Base-by-base conservation (phyloP, 2,888 invertebrate species). In the Chymomyza fuscimana region DNA sequence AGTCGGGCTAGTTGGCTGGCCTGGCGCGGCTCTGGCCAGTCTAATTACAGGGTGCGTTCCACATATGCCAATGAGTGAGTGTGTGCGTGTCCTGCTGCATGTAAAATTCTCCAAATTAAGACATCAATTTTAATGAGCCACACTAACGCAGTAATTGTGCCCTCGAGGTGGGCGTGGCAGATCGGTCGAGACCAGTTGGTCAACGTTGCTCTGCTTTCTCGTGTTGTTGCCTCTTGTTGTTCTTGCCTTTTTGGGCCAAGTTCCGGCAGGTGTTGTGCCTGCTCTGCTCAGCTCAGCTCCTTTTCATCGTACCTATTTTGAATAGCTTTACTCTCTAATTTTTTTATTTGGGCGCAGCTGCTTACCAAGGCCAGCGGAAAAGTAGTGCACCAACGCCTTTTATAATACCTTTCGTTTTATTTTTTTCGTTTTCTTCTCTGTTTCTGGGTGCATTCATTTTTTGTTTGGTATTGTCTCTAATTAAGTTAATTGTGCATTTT, bases 71-170 rank as follows among this genome's bases (percentile, higher is more conserved):
- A 12, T 46, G 51, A 25, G n/a, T 61, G 46, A 58, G 62, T 70
- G 66, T 68, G 70, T 74, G 72, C 63, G 73, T 72, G 79, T 80
- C 75, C 80, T 81, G 75, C 73, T 50, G n/a, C 63, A 82, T 86
- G 80, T 84, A 84, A 82, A 82, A 82, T 80, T 74, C 81, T 74
- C 76, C 87, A 76, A 82, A 87, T 85, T 85, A 85, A 85, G 84
- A 85, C 84, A 85, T 85, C 87, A 85, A 85, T 81, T 85, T 85
- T 85, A 85, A 85, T 87, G 86, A 83, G 86, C 79, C 77, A 76
- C 85, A 88, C 87, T 86, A 83, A 83, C 83, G 78, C 76, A 84
- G 87, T 83, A 83, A 83, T 87, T 83, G 87, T 76, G 70, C 69
- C 60, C 68, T 76, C 63, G 60, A 67, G 66, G 67, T 22, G 73